Percentiles rank a stretch among this genome's conserved stretches.
Evolutionary conservation across 1,140 invertebrate genomes (phyloP).

Genomic region (Tenebrio molitor): DNA sequence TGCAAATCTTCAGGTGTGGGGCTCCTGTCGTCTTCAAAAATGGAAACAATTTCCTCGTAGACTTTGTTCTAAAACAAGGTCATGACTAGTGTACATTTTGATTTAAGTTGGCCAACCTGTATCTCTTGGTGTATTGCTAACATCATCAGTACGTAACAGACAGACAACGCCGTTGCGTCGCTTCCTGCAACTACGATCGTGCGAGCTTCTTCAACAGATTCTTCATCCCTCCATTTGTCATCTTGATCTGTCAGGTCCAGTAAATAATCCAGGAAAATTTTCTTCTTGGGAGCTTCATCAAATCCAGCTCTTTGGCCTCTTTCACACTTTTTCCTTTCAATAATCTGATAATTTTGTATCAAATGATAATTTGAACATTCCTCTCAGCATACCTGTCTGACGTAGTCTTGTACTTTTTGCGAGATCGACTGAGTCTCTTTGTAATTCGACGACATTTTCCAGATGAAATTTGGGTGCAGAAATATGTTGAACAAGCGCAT

Average conservation of each 20-base stretch:
- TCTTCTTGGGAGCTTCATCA: constrained; percentile 11
- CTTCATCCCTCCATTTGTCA: constrained; percentile 18
- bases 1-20: constrained; percentile 70
- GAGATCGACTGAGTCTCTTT: background rate
- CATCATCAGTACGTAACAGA: constrained; percentile 54
- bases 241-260: constrained; percentile 57
- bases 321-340: background rate
- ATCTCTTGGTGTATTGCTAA: constrained; percentile 60
- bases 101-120: constrained; percentile 52
- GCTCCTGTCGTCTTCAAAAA: constrained; percentile 66
- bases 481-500: background rate
- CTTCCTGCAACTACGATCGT: constrained; percentile 14
- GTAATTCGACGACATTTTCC: background rate
- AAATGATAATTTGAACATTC: too few species aligned
- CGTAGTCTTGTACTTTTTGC: background rate
- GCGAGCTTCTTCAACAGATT: background rate
- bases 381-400: background rate
- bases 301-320: background rate
- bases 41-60: constrained; percentile 71
- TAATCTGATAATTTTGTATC: background rate
- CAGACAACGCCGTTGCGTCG: constrained; percentile 54
- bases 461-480: constrained; percentile 3
- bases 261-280: constrained; percentile 54
- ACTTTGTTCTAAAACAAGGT: constrained; percentile 70
- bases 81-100: background rate